These are phyloP conservation scores for Ageneiosus marmoratus DNA, from an alignment of 2,113 vertebrate species.

Conservation along the genomic window DNA sequence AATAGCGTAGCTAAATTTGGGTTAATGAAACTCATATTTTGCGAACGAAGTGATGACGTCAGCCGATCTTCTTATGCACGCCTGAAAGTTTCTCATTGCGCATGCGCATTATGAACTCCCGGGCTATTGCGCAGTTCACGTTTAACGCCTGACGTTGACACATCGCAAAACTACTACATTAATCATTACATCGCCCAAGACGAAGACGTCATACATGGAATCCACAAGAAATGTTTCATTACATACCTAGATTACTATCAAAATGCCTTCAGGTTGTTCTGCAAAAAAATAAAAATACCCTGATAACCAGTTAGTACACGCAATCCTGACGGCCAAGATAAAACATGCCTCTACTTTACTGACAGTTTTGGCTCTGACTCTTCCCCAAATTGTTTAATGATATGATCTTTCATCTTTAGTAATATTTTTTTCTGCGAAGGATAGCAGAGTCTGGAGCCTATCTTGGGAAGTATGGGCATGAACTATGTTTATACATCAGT, in stretches of 20 bases:
- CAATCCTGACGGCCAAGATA: not conserved
- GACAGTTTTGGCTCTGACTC: not conserved
- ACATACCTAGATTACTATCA: not conserved
- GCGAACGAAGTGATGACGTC: not conserved
- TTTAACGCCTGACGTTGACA: not conserved
- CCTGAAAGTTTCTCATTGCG: conserved; percentile 49
- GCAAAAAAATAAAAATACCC: not conserved
- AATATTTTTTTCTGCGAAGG: not conserved
- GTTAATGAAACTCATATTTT: not conserved
- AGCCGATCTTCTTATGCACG: conserved; percentile 8
- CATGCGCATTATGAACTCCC: conserved; percentile 26
- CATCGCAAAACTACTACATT: not conserved
- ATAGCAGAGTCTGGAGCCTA: not conserved
- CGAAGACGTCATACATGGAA: too few relatives aligned
- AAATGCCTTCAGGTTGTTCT: not conserved
- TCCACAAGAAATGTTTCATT: not conserved
- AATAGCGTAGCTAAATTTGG: not conserved
- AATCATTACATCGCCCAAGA: not conserved
- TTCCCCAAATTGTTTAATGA: not conserved
- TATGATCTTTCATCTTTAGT: not conserved
- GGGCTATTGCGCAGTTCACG: not conserved
- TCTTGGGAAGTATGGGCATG: not conserved
- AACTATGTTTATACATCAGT: not conserved
- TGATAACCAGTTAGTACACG: not conserved
- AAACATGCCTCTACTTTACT: too few relatives aligned